Base-by-base conservation (phyloP, 2,888 invertebrate genomes). In the Eilema caniola region DNA sequence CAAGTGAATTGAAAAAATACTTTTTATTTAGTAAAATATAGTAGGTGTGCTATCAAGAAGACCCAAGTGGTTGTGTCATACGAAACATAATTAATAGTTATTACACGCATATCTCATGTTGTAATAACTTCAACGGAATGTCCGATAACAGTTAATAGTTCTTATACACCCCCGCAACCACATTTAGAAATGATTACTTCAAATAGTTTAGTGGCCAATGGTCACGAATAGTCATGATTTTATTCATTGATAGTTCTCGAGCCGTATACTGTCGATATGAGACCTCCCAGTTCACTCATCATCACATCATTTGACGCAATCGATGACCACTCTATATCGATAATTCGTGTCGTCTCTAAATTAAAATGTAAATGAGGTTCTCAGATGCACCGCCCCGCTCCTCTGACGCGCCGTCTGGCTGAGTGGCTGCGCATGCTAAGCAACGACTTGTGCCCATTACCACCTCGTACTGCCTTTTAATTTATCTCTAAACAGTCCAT, bases 351-450 rank as follows among this genome's bases (percentile, higher is more conserved):
- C 63, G 57, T 59, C 77, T 72, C 71, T 67, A 71, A 78, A 81
- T 83, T 81, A 81, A 78, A 76, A 81, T 81, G 81, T 74, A 75
- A 81, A 81, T 81, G 81, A 81, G 74, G 31, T 56, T 65, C 53
- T 69, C 64, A 53, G 64, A 69, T 23, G 12, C n/a, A 10, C 63
- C 63, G 69, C 47, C 69, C n/a, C 63, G 63, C 41, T 47, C n/a
- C 37, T 8, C 7, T 66, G 24, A n/a, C 23, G 16, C 28, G 3
- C 57, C 20, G 37, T 7, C 20, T 24, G 37, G 37, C 23, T 20
- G 41, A n/a, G 12, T 20, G 66, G 7, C 24, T 60, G 23, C 7
- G n/a, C 23, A 37, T 57, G 62, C 24, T 66, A 66, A 70, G 66
- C 31, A 41, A 62, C 28, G 57, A 62, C 41, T 61, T 28, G 66